phyloP scores from a whole-genome alignment of 2,888 invertebrate genomes.

The Conops quadrifasciatus region DNA sequence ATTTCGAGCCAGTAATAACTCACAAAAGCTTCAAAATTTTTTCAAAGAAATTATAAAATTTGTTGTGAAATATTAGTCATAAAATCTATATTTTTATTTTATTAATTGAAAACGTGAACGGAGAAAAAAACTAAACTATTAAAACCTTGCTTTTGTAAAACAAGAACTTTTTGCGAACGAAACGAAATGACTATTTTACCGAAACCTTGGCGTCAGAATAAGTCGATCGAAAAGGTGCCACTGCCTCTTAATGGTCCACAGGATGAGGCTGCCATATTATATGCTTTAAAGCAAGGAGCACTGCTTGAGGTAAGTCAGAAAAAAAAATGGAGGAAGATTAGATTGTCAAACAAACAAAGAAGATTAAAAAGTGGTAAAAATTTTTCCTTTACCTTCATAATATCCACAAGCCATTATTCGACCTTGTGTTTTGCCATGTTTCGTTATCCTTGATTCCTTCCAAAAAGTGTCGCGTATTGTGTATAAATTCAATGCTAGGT shows the following conservation, averaged over 20 bases:
- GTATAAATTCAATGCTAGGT: conserved; percentile 10
- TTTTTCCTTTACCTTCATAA: no score
- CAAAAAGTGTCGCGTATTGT: conserved; percentile 41
- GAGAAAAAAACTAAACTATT: neutral
- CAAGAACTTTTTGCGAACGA: neutral
- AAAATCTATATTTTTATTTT: neutral
- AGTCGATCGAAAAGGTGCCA: conserved; percentile 71
- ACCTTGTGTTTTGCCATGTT: conserved; percentile 43
- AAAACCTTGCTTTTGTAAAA: neutral
- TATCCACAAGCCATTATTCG: neutral
- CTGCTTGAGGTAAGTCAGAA: conserved; percentile 54
- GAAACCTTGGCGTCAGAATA: conserved; percentile 77
- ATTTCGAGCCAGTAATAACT: no score
- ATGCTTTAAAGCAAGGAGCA: conserved; percentile 44
- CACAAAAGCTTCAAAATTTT: conserved; percentile 2
- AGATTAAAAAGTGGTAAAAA: neutral
- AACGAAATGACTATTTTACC: conserved; percentile 80
- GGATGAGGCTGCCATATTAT: conserved; percentile 51
- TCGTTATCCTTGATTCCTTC: conserved; percentile 29
- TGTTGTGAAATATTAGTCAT: neutral
- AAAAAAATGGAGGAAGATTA: no score
- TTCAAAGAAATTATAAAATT: neutral
- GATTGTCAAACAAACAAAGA: neutral
- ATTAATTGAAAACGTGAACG: neutral
- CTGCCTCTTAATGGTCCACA: conserved; percentile 67